Percentiles rank a stretch among this genome's conserved stretches.
Evolutionary conservation across 1,140 invertebrate species (phyloP).

Genomic region (Prorops nasuta): DNA sequence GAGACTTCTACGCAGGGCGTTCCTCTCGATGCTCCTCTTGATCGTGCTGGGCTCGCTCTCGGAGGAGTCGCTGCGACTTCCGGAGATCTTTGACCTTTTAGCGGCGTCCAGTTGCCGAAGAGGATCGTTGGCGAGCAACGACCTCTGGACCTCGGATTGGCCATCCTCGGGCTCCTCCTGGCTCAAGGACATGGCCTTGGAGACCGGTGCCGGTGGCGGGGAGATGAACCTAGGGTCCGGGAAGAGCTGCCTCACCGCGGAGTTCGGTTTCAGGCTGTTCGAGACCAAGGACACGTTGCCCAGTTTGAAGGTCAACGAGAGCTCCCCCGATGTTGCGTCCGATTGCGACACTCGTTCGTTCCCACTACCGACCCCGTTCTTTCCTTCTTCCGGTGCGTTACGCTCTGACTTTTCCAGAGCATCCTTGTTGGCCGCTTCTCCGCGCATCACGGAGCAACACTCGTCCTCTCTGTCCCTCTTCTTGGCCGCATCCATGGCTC

Average conservation of each 20-base stretch:
- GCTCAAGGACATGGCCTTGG: constrained; percentile 28
- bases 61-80: constrained; percentile 40
- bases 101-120: constrained; percentile 66
- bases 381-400: constrained; percentile 7
- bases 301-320: constrained; percentile 62
- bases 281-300: constrained; percentile 60
- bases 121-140: constrained; percentile 65
- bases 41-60: constrained; percentile 61
- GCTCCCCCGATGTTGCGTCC: constrained; percentile 40
- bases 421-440: background rate
- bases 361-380: constrained; percentile 27
- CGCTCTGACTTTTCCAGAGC: constrained; percentile 10
- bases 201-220: constrained; percentile 57
- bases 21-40: constrained; percentile 69
- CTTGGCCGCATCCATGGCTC: constrained; percentile 16
- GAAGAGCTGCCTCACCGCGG: constrained; percentile 72
- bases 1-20: constrained; percentile 68
- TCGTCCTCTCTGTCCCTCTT: constrained; percentile 4
- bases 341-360: constrained; percentile 23
- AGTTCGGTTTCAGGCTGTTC: constrained; percentile 68
- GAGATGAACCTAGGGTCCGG: constrained; percentile 61
- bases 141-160: constrained; percentile 47
- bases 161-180: constrained; percentile 28
- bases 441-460: constrained; percentile 2
- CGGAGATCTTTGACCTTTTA: constrained; percentile 59